A percentile compares a stretch with the other conserved stretches of the same genome.
phyloP scores from a whole-genome alignment of 2,797 vertebrate species.

The Microchirus variegatus region DNA sequence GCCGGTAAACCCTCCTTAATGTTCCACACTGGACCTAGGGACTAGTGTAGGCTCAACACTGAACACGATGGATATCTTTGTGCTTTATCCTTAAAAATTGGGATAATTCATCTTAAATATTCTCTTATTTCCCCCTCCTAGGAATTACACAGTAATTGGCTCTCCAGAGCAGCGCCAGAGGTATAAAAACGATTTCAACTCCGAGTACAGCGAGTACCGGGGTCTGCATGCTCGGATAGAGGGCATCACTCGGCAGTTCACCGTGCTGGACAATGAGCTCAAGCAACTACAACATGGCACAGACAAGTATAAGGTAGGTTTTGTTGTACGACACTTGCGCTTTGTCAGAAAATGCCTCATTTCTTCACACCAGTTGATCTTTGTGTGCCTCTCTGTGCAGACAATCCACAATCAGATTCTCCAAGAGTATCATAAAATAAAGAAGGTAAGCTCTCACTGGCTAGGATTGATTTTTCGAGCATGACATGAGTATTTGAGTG shows the following conservation, averaged over 20 bases:
- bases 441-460: constrained; percentile 86
- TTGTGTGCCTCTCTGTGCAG: constrained; percentile 72
- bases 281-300: constrained; percentile 93
- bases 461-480: background rate
- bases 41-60: too few species aligned
- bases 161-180: constrained; percentile 94
- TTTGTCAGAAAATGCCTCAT: background rate
- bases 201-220: constrained; percentile 94
- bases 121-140: constrained; percentile 50
- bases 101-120: too few species aligned
- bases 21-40: too few species aligned
- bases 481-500: background rate
- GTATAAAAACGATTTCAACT: constrained; percentile 97
- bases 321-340: background rate
- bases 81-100: too few species aligned
- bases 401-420: constrained; percentile 98
- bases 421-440: constrained; percentile 98
- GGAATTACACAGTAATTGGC: constrained; percentile 91
- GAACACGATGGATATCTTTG: background rate
- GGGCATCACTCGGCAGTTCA: constrained; percentile 93
- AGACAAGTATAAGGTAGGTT: constrained; percentile 92
- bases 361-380: background rate
- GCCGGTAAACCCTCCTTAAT: too few species aligned
- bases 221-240: constrained; percentile 94
- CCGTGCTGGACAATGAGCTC: constrained; percentile 92